Evolutionary conservation across 1,140 invertebrate genomes (phyloP).

Genomic region (Sinella curviseta): DNA sequence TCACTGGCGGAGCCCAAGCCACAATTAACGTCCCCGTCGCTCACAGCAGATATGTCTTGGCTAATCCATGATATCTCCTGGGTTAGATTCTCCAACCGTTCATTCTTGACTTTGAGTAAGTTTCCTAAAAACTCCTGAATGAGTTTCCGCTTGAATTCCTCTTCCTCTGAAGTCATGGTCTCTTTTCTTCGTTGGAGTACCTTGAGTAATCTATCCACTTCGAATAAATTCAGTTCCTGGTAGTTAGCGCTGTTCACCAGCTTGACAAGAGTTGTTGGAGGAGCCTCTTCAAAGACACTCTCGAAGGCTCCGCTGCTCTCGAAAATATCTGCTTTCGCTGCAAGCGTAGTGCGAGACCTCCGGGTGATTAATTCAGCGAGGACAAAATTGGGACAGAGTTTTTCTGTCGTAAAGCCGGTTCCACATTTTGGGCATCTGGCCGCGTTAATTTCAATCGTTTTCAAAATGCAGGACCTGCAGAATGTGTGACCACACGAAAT

Average conservation of each 20-base stretch:
- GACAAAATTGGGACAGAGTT: constrained; percentile 83
- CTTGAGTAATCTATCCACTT: constrained; percentile 79
- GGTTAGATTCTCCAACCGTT: constrained; percentile 66
- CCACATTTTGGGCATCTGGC: constrained; percentile 85
- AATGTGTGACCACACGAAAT: constrained; percentile 92
- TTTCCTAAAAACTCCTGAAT: constrained; percentile 82
- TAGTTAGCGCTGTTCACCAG: not conserved
- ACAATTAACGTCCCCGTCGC: constrained; percentile 52
- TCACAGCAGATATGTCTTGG: constrained; percentile 75
- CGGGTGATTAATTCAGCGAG: constrained; percentile 82
- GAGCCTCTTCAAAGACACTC: constrained; percentile 22
- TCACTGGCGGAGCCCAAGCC: not conserved
- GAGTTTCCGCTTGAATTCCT: constrained; percentile 74
- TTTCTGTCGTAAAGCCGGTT: constrained; percentile 64
- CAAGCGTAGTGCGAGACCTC: constrained; percentile 59
- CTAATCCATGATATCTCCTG: constrained; percentile 75
- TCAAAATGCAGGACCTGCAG: constrained; percentile 80
- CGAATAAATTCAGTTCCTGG: constrained; percentile 69
- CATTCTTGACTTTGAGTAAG: constrained; percentile 72
- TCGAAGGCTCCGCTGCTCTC: constrained; percentile 48
- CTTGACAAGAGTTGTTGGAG: not conserved
- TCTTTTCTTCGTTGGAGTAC: constrained; percentile 75
- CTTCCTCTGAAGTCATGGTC: constrained; percentile 75
- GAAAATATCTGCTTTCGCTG: constrained; percentile 59
- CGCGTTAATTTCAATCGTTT: constrained; percentile 73